These are phyloP conservation scores for Lethenteron reissneri DNA, from an alignment of 2,113 vertebrate genomes.

Conservation along the genomic window DNA sequence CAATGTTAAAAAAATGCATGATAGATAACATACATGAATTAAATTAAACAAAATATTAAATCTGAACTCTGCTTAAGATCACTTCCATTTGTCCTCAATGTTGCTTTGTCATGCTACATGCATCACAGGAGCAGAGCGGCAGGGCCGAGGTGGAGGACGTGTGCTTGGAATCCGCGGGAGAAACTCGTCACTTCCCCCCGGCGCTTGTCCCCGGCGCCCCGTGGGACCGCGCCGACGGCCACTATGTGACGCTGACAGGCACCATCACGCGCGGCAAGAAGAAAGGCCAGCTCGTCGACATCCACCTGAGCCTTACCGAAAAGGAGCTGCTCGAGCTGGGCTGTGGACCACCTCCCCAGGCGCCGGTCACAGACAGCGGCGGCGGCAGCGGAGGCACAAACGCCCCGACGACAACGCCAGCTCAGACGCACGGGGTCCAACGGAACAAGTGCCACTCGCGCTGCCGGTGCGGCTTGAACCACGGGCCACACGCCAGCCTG, in stretches of 20 bases:
- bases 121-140: not conserved
- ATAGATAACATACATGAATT: not conserved
- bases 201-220: constrained; percentile 29
- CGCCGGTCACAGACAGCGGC: constrained; percentile 1
- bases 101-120: not conserved
- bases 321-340: constrained; percentile 70
- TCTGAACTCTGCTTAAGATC: not conserved
- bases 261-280: constrained; percentile 95
- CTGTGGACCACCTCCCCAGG: constrained; percentile 43
- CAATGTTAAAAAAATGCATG: not conserved
- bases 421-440: too few species aligned
- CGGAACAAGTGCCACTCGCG: not conserved
- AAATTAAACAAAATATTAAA: not conserved
- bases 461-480: constrained; percentile 41
- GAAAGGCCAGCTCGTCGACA: constrained; percentile 94
- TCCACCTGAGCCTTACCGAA: constrained; percentile 72
- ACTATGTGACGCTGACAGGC: constrained; percentile 83
- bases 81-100: not conserved
- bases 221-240: constrained; percentile 59
- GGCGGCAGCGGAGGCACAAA: constrained; percentile 22
- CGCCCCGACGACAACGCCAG: constrained; percentile 5
- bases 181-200: not conserved
- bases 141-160: not conserved
- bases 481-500: constrained; percentile 62
- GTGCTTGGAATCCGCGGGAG: not conserved